Conservation (phyloP, 2,113 vertebrate species). For the Fulica atra region DNA sequence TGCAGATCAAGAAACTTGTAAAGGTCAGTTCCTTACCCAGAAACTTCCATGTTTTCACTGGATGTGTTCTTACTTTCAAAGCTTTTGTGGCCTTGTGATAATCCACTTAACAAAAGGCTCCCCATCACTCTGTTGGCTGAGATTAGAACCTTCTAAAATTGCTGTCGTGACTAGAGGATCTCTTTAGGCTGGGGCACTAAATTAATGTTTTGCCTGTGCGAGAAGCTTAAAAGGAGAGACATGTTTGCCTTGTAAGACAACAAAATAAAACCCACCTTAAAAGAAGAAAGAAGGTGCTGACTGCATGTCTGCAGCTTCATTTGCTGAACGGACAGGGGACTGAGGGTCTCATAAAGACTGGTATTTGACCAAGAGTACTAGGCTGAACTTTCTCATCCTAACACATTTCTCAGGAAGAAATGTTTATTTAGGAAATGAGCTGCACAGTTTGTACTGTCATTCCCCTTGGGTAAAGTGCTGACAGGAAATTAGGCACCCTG, state of each 20-base stretch:
- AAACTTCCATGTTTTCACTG: neutral
- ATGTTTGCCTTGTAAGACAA: neutral
- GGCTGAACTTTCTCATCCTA: neutral
- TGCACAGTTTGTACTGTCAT: neutral
- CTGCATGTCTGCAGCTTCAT: neutral
- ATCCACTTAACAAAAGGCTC: neutral
- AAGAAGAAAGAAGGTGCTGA: neutral
- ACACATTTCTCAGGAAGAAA: neutral
- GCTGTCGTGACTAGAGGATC: neutral
- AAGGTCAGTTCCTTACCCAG: constrained; percentile 36
- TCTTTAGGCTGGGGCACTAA: neutral
- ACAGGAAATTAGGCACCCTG: neutral
- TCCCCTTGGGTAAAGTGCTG: neutral
- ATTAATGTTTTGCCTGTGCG: neutral
- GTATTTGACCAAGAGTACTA: neutral
- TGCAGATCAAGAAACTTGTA: neutral
- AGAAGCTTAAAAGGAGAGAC: neutral
- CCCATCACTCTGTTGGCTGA: neutral
- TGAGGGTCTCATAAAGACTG: neutral
- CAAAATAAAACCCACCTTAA: neutral
- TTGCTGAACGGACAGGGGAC: neutral
- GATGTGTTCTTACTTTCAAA: neutral
- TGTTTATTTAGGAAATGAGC: neutral
- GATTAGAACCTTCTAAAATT: neutral
- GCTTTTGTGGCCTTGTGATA: neutral